phyloP scores from a whole-genome alignment of 2,797 vertebrate genomes.

The Pseudocheirus occidentalis region DNA sequence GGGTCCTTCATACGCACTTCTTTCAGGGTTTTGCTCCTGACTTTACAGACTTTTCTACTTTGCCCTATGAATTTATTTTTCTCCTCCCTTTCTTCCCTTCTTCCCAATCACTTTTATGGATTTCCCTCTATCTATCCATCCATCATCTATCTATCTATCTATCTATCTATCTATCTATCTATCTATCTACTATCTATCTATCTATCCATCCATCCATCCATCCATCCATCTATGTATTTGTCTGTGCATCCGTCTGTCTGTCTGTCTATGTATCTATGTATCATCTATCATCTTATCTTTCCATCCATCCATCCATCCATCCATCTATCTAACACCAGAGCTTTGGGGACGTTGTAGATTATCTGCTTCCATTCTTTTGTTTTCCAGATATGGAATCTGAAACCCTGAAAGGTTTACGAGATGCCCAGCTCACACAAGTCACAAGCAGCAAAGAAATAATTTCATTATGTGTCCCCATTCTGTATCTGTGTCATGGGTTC shows the following conservation, averaged over 20 bases:
- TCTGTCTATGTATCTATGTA: no score
- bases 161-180: no score
- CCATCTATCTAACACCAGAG: not conserved
- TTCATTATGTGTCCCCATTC: not conserved
- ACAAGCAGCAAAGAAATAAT: not conserved
- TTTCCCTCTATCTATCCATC: not conserved
- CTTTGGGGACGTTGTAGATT: not conserved
- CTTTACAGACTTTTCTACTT: not conserved
- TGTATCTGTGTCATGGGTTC: not conserved
- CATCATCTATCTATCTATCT: no score
- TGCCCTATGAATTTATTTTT: not conserved
- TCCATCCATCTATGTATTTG: no score
- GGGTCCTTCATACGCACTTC: not conserved
- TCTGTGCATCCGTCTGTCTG: no score
- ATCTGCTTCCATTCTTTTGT: not conserved
- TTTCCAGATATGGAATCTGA: not conserved
- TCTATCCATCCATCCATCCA: not conserved
- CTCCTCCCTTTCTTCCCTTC: not conserved
- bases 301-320: no score
- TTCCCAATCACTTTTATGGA: not conserved
- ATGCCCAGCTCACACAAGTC: not conserved
- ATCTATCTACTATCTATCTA: not conserved
- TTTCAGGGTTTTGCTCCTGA: not conserved
- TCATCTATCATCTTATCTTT: no score
- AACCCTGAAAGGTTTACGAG: not conserved